These are phyloP conservation scores for Pachypeltis micranthus DNA, from an alignment of 1,140 invertebrate genomes.

Conservation along the genomic window DNA sequence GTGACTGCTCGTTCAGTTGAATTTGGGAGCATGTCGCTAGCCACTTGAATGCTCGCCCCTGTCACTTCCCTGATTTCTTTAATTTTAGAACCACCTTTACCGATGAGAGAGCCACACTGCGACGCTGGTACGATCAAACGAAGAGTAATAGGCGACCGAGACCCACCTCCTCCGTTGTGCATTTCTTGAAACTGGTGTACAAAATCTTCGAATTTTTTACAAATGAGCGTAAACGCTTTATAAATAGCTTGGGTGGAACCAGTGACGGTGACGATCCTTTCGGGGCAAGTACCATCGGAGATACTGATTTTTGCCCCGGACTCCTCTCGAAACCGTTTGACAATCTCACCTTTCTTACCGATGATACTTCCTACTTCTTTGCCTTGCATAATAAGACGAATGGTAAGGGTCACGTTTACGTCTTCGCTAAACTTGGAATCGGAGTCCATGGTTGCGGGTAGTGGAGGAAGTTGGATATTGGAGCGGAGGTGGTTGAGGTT, in stretches of 20 bases:
- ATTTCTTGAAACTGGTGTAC: slow-evolving; percentile 60
- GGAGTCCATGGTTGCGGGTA: slow-evolving; percentile 18
- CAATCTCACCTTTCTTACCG: slow-evolving; percentile 96
- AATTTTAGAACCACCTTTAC: slow-evolving; percentile 88
- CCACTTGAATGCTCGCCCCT: slow-evolving; percentile 86
- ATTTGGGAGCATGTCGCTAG: slow-evolving; percentile 98
- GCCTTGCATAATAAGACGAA: slow-evolving; percentile 98
- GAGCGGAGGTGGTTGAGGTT: neutral
- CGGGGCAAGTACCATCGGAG: slow-evolving; percentile 78
- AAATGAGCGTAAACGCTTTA: slow-evolving; percentile 97
- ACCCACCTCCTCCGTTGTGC: slow-evolving; percentile 45
- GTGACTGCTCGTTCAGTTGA: slow-evolving; percentile 98
- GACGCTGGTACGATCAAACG: slow-evolving; percentile 96
- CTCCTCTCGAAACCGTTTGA: slow-evolving; percentile 94
- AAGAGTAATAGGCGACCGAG: slow-evolving; percentile 76
- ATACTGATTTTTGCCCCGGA: slow-evolving; percentile 85
- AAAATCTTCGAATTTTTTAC: slow-evolving; percentile 95
- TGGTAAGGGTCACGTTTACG: slow-evolving; percentile 82
- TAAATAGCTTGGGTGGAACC: slow-evolving; percentile 93
- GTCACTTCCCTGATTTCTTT: slow-evolving; percentile 87
- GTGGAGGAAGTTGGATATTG: slow-evolving; percentile 9
- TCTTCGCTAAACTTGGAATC: slow-evolving; percentile 24
- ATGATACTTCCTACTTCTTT: slow-evolving; percentile 99
- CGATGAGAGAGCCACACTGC: slow-evolving; percentile 97
- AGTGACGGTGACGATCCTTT: slow-evolving; percentile 97